Conservation (phyloP, 1,140 invertebrate species). For the Drosophila orena region DNA sequence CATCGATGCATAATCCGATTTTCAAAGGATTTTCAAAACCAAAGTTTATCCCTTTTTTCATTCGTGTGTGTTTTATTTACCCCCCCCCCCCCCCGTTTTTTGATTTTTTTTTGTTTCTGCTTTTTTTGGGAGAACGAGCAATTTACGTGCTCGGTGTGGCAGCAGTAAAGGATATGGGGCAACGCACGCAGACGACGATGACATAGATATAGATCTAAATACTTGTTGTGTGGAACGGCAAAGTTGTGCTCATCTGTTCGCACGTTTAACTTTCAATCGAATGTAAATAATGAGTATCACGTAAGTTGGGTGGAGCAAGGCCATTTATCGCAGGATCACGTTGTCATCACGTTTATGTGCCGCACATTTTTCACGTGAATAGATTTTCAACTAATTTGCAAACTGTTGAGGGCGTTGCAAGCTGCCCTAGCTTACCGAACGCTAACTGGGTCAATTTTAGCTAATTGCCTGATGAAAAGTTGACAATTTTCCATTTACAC, state of each 20-base stretch:
- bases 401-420: constrained; percentile 13
- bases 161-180: constrained; percentile 34
- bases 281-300: constrained; percentile 79
- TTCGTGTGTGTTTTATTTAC: constrained; percentile 7
- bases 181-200: constrained; percentile 7
- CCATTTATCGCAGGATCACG: constrained; percentile 36
- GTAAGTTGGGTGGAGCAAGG: constrained; percentile 37
- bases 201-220: constrained; percentile 52
- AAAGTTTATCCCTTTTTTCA: constrained; percentile 76
- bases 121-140: constrained; percentile 28
- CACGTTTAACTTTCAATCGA: constrained; percentile 81
- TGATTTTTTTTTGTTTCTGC: constrained; percentile 3
- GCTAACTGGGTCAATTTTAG: constrained; percentile 41
- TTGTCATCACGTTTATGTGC: constrained; percentile 36
- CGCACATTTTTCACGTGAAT: constrained; percentile 64
- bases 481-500: too few relatives aligned
- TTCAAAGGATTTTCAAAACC: constrained; percentile 56
- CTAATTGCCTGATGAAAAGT: constrained; percentile 25
- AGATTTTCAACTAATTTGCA: constrained; percentile 66
- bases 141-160: constrained; percentile 57
- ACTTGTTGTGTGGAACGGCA: constrained; percentile 50
- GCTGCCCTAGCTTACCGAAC: constrained; percentile 29
- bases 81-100: background rate
- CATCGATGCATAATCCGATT: constrained; percentile 73
- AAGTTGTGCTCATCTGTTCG: constrained; percentile 70